Conservation (phyloP, 2,888 invertebrate genomes). For the Netelia inedita region DNA sequence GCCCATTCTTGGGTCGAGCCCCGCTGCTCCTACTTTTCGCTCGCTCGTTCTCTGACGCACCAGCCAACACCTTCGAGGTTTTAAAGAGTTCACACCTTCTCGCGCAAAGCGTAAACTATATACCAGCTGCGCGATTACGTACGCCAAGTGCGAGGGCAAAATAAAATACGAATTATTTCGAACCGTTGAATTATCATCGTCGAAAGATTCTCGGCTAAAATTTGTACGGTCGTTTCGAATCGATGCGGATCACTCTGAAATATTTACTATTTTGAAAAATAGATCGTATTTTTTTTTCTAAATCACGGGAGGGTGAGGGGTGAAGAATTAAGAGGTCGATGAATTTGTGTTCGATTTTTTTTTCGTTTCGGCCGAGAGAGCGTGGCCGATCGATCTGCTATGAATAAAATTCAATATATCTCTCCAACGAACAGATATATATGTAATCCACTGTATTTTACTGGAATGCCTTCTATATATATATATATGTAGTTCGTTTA, state of each 20-base stretch:
- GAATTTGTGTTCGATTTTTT: conserved; percentile 24
- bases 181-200: no score
- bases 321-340: conserved; percentile 42
- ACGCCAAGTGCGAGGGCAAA: conserved; percentile 23
- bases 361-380: conserved; percentile 58
- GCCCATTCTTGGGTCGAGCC: conserved; percentile 53
- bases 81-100: conserved; percentile 83
- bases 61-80: conserved; percentile 71
- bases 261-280: not conserved
- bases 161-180: conserved; percentile 10
- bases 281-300: conserved; percentile 32
- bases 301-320: not conserved
- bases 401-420: conserved; percentile 69
- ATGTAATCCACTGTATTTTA: conserved; percentile 34
- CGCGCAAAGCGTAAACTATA: conserved; percentile 46
- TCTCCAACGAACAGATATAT: conserved; percentile 33
- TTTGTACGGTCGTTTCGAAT: no score
- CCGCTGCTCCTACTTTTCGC: conserved; percentile 29
- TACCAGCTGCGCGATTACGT: conserved; percentile 45
- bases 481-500: conserved; percentile 50
- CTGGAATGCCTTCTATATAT: not conserved
- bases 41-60: conserved; percentile 60
- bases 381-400: conserved; percentile 59
- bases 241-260: no score
- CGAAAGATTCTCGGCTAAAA: no score